Base-by-base conservation (phyloP, 2,113 vertebrate genomes). In the Vireo altiloquus region DNA sequence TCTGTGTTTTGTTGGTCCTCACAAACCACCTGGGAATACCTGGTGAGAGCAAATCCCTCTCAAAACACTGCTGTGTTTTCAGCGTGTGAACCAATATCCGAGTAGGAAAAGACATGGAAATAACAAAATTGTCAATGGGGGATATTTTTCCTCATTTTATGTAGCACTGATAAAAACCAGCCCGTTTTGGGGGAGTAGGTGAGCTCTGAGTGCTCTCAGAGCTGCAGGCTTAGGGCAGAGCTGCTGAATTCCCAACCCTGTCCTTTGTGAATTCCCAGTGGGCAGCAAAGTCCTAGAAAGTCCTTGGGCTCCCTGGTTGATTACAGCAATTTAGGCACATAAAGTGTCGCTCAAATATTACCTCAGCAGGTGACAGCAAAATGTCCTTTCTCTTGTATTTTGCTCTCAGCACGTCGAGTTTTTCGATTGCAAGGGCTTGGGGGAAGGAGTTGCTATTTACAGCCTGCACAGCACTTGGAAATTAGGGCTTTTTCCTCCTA, bases 361-460 rank as follows among this genome's bases (percentile, higher is more conserved):
- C 60, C 83, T 75, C 47, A 5, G 65, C 18, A n/a, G 91, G 76
- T 49, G 74, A 68, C 5, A 68, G 65, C 64, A 27, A n/a, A 79
- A 40, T 70, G 44, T 69, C 65, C 52, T 84, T 91, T 74, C 60
- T 47, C 77, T 89, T 44, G 15, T 6, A 11, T 60, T 92, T 82
- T 71, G 60, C 46, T 87, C 89, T 57, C 91, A 61, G 69, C 77
- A 47, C 1, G 20, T 8, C 0, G 2, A 12, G 52, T 5, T 63
- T 78, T 44, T 53, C 40, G 1, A 31, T 33, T 52, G 56, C 65
- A 13, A 19, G 84, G 68, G 56, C 83, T 82, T 2, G 6, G 64
- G 76, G 72, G n/a, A 79, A 52, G 77, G 40, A 87, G 60, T 22
- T 84, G 78, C 87, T 91, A 25, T 95, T 84, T 79, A 7, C 69